Evolutionary conservation across 1,140 invertebrate species (phyloP).

Genomic region (Glossosoma conforme): DNA sequence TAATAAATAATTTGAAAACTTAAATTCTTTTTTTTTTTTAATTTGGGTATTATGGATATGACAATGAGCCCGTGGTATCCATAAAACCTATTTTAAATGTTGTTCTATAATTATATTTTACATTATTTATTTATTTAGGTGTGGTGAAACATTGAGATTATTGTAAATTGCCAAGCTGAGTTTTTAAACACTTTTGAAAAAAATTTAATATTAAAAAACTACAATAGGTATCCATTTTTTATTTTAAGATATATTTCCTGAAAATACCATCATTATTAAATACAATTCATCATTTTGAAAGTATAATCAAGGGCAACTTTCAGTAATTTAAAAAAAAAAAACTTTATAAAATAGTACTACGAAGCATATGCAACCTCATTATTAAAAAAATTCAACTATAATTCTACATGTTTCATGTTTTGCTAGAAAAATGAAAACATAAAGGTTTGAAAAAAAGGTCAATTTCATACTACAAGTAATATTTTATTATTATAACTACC

Average conservation of each 20-base stretch:
- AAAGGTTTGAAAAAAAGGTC: too few species aligned
- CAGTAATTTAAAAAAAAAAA: too few species aligned
- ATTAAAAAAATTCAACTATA: too few species aligned
- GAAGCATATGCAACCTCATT: too few species aligned
- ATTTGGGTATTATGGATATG: slow-evolving; percentile 20
- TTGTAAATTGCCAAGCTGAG: background rate
- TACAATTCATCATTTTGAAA: too few species aligned
- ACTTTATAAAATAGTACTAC: too few species aligned
- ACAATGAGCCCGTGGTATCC: slow-evolving; percentile 29
- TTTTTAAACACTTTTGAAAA: too few species aligned
- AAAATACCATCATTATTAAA: slow-evolving; percentile 6
- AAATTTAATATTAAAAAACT: background rate
- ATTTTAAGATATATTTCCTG: background rate
- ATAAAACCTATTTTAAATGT: slow-evolving; percentile 10
- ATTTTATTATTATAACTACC: too few species aligned
- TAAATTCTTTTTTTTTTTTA: background rate
- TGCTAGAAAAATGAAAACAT: too few species aligned
- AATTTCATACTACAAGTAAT: too few species aligned
- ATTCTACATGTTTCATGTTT: too few species aligned
- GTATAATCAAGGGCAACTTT: too few species aligned
- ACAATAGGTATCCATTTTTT: slow-evolving; percentile 11
- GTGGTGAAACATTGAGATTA: background rate
- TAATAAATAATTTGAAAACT: background rate
- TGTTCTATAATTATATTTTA: slow-evolving; percentile 1
- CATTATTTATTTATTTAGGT: background rate